Conservation (phyloP, 2,797 vertebrate genomes). For the Hybognathus amarus region DNA sequence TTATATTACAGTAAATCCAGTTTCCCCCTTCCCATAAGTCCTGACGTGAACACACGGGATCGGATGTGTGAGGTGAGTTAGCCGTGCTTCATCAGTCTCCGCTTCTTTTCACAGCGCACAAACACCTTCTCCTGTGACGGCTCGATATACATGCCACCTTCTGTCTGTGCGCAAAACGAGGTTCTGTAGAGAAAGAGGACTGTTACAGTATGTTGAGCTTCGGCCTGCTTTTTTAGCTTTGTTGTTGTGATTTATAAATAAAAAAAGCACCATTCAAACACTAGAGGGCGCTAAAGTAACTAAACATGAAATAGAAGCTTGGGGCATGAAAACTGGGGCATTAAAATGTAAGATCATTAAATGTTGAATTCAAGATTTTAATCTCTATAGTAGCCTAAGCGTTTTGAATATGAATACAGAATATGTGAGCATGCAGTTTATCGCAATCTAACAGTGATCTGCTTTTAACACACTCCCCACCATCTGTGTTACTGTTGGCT, state of each 20-base stretch:
- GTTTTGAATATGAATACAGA: neutral
- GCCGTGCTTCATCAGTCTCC: neutral
- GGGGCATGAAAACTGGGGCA: neutral
- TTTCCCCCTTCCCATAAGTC: too few relatives aligned
- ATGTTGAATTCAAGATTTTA: neutral
- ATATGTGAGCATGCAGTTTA: neutral
- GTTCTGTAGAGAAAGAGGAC: constrained; percentile 76
- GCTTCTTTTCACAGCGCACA: constrained; percentile 79
- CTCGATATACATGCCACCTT: constrained; percentile 76
- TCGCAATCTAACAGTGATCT: neutral
- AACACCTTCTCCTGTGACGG: constrained; percentile 83
- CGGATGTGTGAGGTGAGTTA: neutral
- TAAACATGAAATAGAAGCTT: neutral
- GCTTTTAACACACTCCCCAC: neutral
- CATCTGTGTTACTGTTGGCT: neutral
- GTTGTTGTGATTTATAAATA: neutral
- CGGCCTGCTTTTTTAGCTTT: neutral
- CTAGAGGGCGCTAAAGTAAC: constrained; percentile 37
- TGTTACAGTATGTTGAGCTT: neutral
- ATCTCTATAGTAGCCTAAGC: neutral
- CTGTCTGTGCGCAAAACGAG: constrained; percentile 83
- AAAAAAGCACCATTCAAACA: neutral
- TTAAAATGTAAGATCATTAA: neutral
- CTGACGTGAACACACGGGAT: neutral
- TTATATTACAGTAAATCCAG: neutral